Evolutionary conservation across 2,888 invertebrate species (phyloP).

Genomic region (Phragmatobia fuliginosa): DNA sequence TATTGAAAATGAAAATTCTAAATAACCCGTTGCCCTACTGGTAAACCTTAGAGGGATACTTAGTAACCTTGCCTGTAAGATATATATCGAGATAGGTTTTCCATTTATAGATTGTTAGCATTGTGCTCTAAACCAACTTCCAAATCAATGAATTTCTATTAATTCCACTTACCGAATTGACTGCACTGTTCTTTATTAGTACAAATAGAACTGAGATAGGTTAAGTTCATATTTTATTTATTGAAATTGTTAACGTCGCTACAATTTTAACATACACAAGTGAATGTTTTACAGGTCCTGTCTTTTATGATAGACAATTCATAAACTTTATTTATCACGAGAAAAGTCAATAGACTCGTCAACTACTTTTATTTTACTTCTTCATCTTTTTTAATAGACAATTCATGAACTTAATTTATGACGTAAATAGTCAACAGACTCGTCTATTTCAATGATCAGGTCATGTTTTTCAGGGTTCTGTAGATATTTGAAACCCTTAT

Average conservation of each 20-base stretch:
- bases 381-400: background rate
- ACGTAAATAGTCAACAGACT: background rate
- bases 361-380: no score
- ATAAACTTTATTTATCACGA: background rate
- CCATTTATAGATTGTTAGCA: no score
- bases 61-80: no score
- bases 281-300: background rate
- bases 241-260: slow-evolving; percentile 6
- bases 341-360: background rate
- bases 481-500: no score
- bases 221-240: slow-evolving; percentile 55
- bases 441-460: background rate
- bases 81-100: no score
- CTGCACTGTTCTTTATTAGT: slow-evolving; percentile 61
- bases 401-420: background rate
- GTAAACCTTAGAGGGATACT: no score
- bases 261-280: slow-evolving; percentile 7
- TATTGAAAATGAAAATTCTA: no score
- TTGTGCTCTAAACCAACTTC: background rate
- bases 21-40: no score
- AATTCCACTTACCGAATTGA: slow-evolving; percentile 54
- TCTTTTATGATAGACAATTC: background rate
- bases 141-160: background rate
- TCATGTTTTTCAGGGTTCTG: no score
- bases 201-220: slow-evolving; percentile 49